Evolutionary conservation across 2,113 vertebrate genomes (phyloP).

Genomic region (Hyperoodon ampullatus): DNA sequence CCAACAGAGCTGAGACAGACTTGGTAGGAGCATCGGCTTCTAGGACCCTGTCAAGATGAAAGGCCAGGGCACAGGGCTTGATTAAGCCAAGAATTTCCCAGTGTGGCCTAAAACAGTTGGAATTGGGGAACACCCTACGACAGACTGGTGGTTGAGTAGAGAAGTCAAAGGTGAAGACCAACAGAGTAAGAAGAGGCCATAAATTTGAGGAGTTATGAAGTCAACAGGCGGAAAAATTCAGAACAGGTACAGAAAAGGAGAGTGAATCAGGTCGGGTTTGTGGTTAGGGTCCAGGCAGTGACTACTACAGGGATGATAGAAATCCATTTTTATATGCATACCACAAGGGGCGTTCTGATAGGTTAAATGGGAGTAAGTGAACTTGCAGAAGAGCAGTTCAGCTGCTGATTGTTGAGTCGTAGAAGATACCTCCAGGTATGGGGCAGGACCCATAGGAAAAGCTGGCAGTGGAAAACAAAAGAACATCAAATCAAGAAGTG

Average conservation of each 20-base stretch:
- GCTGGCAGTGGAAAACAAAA: not conserved
- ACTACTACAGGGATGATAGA: not conserved
- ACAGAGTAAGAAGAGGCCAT: not conserved
- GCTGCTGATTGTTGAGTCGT: not conserved
- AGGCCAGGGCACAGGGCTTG: not conserved
- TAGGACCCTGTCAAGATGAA: not conserved
- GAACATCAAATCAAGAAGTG: not conserved
- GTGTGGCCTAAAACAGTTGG: not conserved
- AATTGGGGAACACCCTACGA: not conserved
- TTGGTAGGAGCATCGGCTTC: not conserved
- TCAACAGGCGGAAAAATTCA: not conserved
- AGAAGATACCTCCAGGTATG: not conserved
- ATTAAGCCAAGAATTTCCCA: not conserved
- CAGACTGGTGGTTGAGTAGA: not conserved
- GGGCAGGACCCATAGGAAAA: not conserved
- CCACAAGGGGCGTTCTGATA: not conserved
- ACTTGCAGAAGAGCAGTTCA: not conserved
- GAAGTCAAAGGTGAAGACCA: not conserved
- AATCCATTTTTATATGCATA: not conserved
- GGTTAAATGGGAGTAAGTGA: not conserved
- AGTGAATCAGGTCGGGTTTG: not conserved
- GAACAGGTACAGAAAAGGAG: not conserved
- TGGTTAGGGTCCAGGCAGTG: not conserved
- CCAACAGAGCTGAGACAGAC: not conserved
- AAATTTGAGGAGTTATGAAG: not conserved